A percentile compares a stretch with the other conserved stretches of the same genome.
Conservation (phyloP, 2,797 vertebrate genomes). For the Knipowitschia caucasica region DNA sequence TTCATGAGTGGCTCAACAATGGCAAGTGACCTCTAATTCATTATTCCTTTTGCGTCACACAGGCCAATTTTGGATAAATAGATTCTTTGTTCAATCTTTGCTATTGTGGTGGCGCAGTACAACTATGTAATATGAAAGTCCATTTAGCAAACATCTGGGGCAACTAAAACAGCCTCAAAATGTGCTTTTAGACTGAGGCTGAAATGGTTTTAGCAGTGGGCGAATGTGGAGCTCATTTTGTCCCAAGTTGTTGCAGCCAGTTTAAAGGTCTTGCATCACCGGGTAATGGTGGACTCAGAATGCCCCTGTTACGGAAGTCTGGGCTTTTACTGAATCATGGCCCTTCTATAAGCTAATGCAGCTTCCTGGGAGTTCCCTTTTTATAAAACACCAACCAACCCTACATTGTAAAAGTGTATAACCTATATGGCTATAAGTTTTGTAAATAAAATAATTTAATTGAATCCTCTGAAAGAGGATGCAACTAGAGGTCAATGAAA, state of each 20-base stretch:
- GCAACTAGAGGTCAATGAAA: background rate
- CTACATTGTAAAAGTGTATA: too few species aligned
- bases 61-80: slow-evolving; percentile 12
- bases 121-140: too few species aligned
- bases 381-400: too few species aligned
- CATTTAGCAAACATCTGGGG: too few species aligned
- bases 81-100: slow-evolving; percentile 12
- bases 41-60: slow-evolving; percentile 27
- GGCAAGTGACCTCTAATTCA: slow-evolving; percentile 21
- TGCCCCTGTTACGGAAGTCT: background rate
- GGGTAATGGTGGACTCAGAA: background rate
- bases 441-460: too few species aligned
- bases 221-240: background rate
- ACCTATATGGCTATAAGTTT: too few species aligned
- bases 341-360: too few species aligned
- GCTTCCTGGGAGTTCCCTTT: too few species aligned
- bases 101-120: slow-evolving; percentile 25
- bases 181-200: slow-evolving; percentile 5
- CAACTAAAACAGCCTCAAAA: too few species aligned
- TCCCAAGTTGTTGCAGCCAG: background rate
- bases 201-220: slow-evolving; percentile 16
- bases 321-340: too few species aligned
- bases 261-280: slow-evolving; percentile 8
- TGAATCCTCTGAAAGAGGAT: background rate
- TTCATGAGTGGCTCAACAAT: slow-evolving; percentile 16